Evolutionary conservation across 2,888 invertebrate species (phyloP).

Genomic region (Ectobius pallidus): DNA sequence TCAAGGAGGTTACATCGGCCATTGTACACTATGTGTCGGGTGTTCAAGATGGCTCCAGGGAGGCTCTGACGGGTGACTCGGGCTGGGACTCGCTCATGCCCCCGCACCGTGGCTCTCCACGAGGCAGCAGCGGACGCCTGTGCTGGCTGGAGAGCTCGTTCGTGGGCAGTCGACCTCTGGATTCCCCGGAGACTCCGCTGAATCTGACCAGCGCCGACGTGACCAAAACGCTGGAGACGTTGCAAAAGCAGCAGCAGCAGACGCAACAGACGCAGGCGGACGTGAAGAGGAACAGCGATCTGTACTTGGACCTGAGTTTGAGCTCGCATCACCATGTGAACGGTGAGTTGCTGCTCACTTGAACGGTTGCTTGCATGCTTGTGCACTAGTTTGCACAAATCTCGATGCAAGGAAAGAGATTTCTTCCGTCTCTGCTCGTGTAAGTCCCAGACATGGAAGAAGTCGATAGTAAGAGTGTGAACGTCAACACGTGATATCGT

Average conservation of each 20-base stretch:
- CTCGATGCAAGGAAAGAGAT: too few species aligned
- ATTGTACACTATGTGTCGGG: constrained; percentile 85
- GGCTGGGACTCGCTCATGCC: constrained; percentile 45
- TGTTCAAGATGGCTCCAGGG: constrained; percentile 55
- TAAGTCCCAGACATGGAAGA: constrained; percentile 35
- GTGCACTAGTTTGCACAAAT: too few species aligned
- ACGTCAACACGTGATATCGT: too few species aligned
- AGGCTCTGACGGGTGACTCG: constrained; percentile 41
- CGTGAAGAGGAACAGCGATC: constrained; percentile 37
- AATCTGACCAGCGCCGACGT: constrained; percentile 40
- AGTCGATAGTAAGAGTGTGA: constrained; percentile 14
- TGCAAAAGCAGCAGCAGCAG: constrained; percentile 47
- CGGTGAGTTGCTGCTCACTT: constrained; percentile 45
- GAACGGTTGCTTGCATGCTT: constrained; percentile 9
- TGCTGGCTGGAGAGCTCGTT: constrained; percentile 95
- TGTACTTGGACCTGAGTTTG: constrained; percentile 46
- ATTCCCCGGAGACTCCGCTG: constrained; percentile 83
- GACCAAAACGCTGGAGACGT: constrained; percentile 46
- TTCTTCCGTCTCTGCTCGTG: constrained; percentile 36
- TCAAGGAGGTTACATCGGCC: constrained; percentile 91
- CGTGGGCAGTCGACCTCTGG: constrained; percentile 82
- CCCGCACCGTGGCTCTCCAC: constrained; percentile 52
- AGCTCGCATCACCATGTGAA: constrained; percentile 40
- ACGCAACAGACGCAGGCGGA: constrained; percentile 49
- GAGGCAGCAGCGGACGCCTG: constrained; percentile 70